Evolutionary conservation across 2,797 vertebrate genomes (phyloP), one percentile per base, ranked within the genome.

Genomic region (Nannoperca obscura): DNA sequence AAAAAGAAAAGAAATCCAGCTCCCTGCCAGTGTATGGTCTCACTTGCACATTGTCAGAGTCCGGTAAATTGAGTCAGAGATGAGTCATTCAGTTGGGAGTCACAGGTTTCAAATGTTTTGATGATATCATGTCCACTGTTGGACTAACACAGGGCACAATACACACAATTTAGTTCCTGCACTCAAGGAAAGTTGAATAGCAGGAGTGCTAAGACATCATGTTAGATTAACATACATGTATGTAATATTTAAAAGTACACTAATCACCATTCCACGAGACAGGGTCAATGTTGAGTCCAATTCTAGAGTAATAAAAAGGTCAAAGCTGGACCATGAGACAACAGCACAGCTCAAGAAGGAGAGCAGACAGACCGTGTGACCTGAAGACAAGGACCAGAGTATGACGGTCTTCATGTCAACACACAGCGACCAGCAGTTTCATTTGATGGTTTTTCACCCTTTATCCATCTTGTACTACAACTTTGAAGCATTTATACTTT

Each of bases 21-120:
- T 86, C 70, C 71, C 66, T 63, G 54, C 52, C 78, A 80, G 81
- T 91, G 91, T 86, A 73, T 71, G 73, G 83, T 71, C 85, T 90
- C 85, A 65, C 86, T 88, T 70, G 83, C 88, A 81, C 86, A 86
- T 84, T 83, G 89, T 89, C 76, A 47, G 66, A 76, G 77, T 89
- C 74, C 53, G 49, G 89, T 86, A 88, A 88, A 89, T 84, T 81
- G 91, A 92, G 88, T 93, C 91, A 91, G 90, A 85, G 80, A 57
- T 68, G 76, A 89, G 88, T 91, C 90, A 91, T 88, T 91, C 82
- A 90, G 82, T 42, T 4, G 1, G 64, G 64, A 90, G 76, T 89
- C 80, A 81, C 83, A 74, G 86, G 73, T 90, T 83, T 84, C 32
- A 80, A 82, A 80, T 84, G 76, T 70, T 74, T 86, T 19, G 54